These are phyloP conservation scores for Rhabdornis inornatus DNA, from an alignment of 2,113 vertebrate genomes.

Conservation along the genomic window DNA sequence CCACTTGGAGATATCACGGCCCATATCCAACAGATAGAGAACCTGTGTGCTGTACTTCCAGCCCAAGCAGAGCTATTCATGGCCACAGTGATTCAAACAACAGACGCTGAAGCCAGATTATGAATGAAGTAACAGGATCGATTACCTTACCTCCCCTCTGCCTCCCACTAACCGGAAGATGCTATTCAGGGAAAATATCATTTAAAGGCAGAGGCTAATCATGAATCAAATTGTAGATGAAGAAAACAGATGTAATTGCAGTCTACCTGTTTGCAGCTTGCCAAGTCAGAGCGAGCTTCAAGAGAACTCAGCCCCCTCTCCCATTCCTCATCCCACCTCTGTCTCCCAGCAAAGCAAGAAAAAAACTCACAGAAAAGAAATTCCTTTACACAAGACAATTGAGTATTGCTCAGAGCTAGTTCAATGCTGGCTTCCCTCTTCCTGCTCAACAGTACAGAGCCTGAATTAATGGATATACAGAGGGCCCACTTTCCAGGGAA, in stretches of 20 bases:
- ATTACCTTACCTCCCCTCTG: neutral
- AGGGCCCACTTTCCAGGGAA: constrained; percentile 38
- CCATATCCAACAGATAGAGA: neutral
- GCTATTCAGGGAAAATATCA: constrained; percentile 18
- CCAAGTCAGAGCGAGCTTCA: neutral
- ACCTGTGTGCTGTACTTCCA: neutral
- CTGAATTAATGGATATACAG: constrained; percentile 3
- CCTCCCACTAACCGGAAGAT: constrained; percentile 9
- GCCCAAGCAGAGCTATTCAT: accelerated
- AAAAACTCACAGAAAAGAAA: neutral
- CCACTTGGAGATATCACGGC: neutral
- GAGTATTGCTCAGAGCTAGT: constrained; percentile 6
- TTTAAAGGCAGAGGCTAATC: constrained; percentile 2
- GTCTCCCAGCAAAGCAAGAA: neutral
- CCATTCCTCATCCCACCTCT: neutral
- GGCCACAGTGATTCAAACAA: neutral
- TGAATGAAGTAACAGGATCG: constrained; percentile 16
- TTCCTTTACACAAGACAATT: neutral
- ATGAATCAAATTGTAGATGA: neutral
- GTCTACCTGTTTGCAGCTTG: neutral
- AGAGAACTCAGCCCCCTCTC: neutral
- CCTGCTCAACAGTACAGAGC: neutral
- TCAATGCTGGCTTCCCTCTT: constrained; percentile 48
- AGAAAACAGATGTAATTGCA: neutral
- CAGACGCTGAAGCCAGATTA: neutral